phyloP scores from a whole-genome alignment of 1,140 invertebrate genomes.

The Venustaconcha ellipsiformis region DNA sequence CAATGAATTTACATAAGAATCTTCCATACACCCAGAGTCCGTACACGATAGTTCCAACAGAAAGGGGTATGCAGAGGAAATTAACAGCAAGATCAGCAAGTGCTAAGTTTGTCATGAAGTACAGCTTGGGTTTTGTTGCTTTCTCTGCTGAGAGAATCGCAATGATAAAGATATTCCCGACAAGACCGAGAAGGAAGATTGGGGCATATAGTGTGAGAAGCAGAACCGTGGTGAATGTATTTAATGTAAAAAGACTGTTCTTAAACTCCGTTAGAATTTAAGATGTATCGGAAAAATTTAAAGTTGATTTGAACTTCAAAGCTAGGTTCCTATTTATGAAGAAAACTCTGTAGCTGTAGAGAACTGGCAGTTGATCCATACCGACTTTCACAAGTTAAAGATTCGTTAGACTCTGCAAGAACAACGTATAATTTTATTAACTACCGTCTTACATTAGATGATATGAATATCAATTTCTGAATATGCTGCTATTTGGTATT shows the following conservation, averaged over 20 bases:
- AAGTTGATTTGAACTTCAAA: slow-evolving; percentile 3
- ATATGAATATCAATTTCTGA: too few relatives aligned
- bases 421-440: too few relatives aligned
- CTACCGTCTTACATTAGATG: too few relatives aligned
- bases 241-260: slow-evolving; percentile 23
- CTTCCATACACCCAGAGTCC: slow-evolving; percentile 79
- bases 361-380: slow-evolving; percentile 41
- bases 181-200: slow-evolving; percentile 42
- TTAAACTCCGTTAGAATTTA: slow-evolving; percentile 41
- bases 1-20: slow-evolving; percentile 79
- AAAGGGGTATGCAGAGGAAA: slow-evolving; percentile 70
- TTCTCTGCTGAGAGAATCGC: slow-evolving; percentile 30
- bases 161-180: slow-evolving; percentile 49
- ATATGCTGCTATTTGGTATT: too few relatives aligned
- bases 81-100: slow-evolving; percentile 48
- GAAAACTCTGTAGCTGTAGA: slow-evolving; percentile 25
- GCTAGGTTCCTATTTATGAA: slow-evolving; percentile 29
- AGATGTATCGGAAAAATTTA: slow-evolving; percentile 30
- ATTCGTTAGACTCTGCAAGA: too few relatives aligned
- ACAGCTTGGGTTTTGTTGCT: slow-evolving; percentile 38
- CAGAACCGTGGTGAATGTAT: slow-evolving; percentile 34
- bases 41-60: slow-evolving; percentile 77
- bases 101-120: slow-evolving; percentile 50
- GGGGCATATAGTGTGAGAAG: slow-evolving; percentile 45
- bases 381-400: too few relatives aligned